These are phyloP conservation scores for Adelphocoris suturalis DNA, from an alignment of 2,888 invertebrate genomes.

Conservation along the genomic window DNA sequence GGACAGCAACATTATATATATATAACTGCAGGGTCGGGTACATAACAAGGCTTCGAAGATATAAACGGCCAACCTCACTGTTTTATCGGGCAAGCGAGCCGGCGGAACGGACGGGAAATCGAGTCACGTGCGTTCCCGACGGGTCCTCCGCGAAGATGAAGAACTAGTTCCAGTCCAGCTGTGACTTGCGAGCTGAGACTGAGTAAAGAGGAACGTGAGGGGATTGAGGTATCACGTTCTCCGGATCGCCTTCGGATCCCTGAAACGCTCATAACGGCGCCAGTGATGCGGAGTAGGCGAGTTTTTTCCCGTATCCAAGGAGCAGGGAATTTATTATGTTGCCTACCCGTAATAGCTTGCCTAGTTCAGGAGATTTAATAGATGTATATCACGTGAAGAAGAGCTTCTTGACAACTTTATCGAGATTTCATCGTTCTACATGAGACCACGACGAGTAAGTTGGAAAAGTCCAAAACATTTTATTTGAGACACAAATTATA, in stretches of 20 bases:
- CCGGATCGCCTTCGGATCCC: background rate
- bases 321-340: background rate
- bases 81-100: background rate
- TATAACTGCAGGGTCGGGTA: background rate
- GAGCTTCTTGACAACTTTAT: background rate
- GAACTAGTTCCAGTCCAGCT: background rate
- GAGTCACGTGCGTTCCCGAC: conserved; percentile 23
- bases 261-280: conserved; percentile 19
- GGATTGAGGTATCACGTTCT: conserved; percentile 37
- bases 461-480: too few species aligned
- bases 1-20: background rate
- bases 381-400: background rate
- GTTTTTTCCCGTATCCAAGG: background rate
- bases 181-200: conserved; percentile 24
- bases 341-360: background rate
- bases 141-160: background rate
- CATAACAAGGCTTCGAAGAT: background rate
- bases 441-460: too few species aligned
- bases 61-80: background rate
- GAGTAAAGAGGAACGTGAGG: background rate
- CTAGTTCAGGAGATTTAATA: background rate
- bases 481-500: too few species aligned
- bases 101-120: background rate
- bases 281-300: background rate
- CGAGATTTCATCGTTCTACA: background rate